A percentile compares a stretch with the other conserved stretches of the same genome.
These are phyloP conservation scores for Anguilla anguilla DNA, from an alignment of 2,797 vertebrate genomes.

Conservation along the genomic window DNA sequence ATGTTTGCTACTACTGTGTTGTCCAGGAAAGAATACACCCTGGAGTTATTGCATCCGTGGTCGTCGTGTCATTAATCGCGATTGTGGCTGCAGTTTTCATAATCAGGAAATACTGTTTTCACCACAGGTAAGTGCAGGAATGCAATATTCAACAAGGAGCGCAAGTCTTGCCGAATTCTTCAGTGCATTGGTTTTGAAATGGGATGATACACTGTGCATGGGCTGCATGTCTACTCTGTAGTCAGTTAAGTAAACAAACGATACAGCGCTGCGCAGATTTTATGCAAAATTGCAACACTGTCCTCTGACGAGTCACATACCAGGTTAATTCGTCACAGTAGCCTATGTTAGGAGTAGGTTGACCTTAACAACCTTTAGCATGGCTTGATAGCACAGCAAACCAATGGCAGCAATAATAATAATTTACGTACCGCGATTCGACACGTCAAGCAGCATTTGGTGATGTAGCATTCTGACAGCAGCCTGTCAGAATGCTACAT, in stretches of 20 bases:
- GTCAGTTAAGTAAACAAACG: neutral
- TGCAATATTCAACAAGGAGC: neutral
- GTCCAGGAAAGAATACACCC: slow-evolving; percentile 62
- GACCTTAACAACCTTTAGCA: no score
- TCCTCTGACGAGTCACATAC: neutral
- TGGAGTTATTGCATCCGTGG: slow-evolving; percentile 69
- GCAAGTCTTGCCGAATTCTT: neutral
- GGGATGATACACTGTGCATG: neutral
- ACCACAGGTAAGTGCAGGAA: slow-evolving; percentile 63
- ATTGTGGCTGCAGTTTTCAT: slow-evolving; percentile 66
- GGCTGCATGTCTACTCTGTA: neutral
- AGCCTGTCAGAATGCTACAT: no score
- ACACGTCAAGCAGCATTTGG: no score
- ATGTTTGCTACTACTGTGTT: slow-evolving; percentile 15
- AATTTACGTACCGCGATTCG: no score
- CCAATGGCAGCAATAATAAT: no score
- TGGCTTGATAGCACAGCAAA: no score
- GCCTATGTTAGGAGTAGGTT: no score
- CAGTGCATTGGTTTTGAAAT: neutral
- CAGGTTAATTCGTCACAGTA: no score
- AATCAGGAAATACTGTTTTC: slow-evolving; percentile 73
- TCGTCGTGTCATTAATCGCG: slow-evolving; percentile 62
- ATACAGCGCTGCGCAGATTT: neutral
- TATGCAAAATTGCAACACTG: neutral
- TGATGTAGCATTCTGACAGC: no score